These are phyloP conservation scores for Psephotus haematonotus DNA, from an alignment of 2,113 vertebrate species.

Conservation along the genomic window DNA sequence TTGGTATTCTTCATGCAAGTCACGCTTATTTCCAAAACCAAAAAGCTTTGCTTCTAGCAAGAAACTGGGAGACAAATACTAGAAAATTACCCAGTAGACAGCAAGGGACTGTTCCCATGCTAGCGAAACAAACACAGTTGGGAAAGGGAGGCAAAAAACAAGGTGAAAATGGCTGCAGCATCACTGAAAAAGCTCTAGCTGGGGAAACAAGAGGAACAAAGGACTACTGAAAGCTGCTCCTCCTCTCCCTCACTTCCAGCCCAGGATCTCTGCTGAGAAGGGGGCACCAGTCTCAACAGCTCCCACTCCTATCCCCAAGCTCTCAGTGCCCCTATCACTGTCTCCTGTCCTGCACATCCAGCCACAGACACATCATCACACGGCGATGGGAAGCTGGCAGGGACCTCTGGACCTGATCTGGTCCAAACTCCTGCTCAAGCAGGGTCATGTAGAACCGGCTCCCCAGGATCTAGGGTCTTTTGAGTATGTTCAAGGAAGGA, in stretches of 20 bases:
- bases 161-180: background rate
- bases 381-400: background rate
- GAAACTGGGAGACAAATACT: background rate
- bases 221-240: background rate
- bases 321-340: background rate
- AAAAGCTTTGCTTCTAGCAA: background rate
- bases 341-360: background rate
- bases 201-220: background rate
- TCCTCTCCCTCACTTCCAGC: background rate
- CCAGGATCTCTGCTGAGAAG: background rate
- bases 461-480: background rate
- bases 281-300: background rate
- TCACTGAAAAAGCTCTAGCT: background rate
- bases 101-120: background rate
- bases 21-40: background rate
- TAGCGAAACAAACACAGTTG: background rate
- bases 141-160: background rate
- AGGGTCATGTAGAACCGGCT: rapidly evolving
- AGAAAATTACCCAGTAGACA: background rate
- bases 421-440: background rate
- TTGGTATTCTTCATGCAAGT: background rate
- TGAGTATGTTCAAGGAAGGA: background rate
- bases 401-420: background rate
- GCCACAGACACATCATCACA: background rate
- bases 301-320: background rate